These are phyloP conservation scores for Deilephila porcellus DNA, from an alignment of 2,888 invertebrate species.

Conservation along the genomic window DNA sequence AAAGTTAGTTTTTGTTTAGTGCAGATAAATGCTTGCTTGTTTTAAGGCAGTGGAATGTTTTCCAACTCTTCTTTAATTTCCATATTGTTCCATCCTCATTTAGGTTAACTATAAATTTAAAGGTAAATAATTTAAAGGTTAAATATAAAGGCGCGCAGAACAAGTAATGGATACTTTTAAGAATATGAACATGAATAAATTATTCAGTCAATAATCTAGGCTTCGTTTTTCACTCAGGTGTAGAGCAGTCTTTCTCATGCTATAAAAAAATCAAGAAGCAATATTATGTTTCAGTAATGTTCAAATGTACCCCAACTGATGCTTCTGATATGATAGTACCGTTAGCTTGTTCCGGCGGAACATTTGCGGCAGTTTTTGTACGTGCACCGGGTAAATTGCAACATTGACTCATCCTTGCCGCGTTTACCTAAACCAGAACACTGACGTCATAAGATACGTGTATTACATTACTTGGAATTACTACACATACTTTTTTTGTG, in stretches of 20 bases:
- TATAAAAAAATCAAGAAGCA: background rate
- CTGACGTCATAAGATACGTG: background rate
- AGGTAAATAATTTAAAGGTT: no score
- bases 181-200: no score
- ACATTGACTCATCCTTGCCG: conserved; percentile 47
- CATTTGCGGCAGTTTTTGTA: conserved; percentile 35
- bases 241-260: no score
- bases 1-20: background rate
- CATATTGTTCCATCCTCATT: no score
- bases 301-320: background rate
- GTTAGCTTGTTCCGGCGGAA: conserved; percentile 31
- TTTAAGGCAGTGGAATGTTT: no score
- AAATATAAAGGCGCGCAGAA: no score
- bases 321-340: background rate
- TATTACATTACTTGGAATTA: background rate
- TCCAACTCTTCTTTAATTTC: no score
- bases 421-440: conserved; percentile 9
- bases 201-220: no score
- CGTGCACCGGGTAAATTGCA: conserved; percentile 44
- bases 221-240: no score
- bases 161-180: no score
- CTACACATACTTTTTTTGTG: background rate
- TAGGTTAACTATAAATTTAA: no score
- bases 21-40: background rate
- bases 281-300: background rate